Conservation (phyloP, 2,797 vertebrate species). For the Etheostoma nigrum region DNA sequence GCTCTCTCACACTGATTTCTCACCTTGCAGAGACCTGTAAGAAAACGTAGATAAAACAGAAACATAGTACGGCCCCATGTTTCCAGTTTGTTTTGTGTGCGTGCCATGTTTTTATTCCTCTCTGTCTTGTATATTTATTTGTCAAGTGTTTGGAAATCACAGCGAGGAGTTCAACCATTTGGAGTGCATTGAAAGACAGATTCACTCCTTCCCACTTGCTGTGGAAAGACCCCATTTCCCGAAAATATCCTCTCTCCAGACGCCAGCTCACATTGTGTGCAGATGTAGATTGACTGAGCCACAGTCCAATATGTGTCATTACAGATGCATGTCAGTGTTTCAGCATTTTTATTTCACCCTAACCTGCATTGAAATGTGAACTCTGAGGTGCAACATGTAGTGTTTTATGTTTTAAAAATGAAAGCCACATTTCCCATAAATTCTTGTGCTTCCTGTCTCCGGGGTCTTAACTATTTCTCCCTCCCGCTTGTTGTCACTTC, state of each 20-base stretch:
- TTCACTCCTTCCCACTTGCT: constrained; percentile 3
- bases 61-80: not conserved
- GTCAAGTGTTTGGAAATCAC: constrained; percentile 37
- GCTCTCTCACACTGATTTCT: constrained; percentile 40
- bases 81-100: constrained; percentile 35
- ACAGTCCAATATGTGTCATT: constrained; percentile 24
- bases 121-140: constrained; percentile 50
- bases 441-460: constrained; percentile 9
- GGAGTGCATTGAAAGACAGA: constrained; percentile 26
- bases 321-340: constrained; percentile 43
- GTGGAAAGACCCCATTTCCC: constrained; percentile 5
- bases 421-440: constrained; percentile 47
- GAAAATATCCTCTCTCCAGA: constrained; percentile 53
- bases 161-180: constrained; percentile 15
- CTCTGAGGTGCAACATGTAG: constrained; percentile 15
- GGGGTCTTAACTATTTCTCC: not conserved
- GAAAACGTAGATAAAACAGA: constrained; percentile 47
- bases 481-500: not conserved
- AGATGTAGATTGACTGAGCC: constrained; percentile 52
- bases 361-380: constrained; percentile 2
- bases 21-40: constrained; percentile 26
- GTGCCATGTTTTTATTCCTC: constrained; percentile 15
- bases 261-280: constrained; percentile 51
- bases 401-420: constrained; percentile 37
- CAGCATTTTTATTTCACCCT: constrained; percentile 18